Conservation (phyloP, 2,113 vertebrate genomes). For the Egretta garzetta region DNA sequence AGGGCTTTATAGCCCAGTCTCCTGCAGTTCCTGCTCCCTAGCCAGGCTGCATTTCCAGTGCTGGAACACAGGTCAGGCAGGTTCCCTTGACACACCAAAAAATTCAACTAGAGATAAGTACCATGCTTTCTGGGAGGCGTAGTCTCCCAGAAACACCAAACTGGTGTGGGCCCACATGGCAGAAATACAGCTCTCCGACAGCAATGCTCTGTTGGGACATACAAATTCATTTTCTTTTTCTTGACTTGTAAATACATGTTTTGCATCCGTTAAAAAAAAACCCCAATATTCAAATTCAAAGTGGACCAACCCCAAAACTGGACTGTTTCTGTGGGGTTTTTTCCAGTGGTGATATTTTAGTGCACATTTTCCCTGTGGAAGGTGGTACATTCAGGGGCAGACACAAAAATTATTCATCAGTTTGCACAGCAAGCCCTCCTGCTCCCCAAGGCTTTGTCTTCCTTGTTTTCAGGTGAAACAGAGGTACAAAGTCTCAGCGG, state of each 20-base stretch:
- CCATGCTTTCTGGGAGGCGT: neutral
- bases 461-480: neutral
- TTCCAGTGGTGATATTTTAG: neutral
- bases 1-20: neutral
- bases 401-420: neutral
- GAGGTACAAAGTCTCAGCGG: neutral
- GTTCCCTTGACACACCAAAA: neutral
- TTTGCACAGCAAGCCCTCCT: neutral
- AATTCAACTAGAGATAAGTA: neutral
- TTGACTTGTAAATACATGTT: neutral
- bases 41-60: neutral
- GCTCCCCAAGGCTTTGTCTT: neutral
- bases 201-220: neutral
- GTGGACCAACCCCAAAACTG: neutral
- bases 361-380: neutral
- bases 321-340: neutral
- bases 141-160: neutral
- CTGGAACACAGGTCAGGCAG: neutral
- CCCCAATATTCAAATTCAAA: neutral
- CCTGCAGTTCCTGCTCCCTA: neutral
- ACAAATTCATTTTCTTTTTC: neutral
- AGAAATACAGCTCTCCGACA: neutral
- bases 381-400: neutral
- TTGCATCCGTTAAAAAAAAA: neutral
- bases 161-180: rapidly evolving